Evolutionary conservation across 1,140 invertebrate genomes (phyloP).

Genomic region (Cotesia typhae): DNA sequence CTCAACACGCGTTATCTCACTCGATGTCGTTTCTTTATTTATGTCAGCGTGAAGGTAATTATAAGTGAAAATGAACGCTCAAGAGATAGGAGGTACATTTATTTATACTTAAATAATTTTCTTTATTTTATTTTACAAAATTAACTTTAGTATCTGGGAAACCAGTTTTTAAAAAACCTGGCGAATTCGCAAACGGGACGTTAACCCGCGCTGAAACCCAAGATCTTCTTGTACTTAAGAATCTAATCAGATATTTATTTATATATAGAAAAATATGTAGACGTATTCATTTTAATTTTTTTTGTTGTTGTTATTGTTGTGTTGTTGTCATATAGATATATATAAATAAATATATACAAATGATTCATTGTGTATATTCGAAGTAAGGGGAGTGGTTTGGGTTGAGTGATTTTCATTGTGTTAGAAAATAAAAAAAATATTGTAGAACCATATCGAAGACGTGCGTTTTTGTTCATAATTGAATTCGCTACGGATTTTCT

Average conservation of each 20-base stretch:
- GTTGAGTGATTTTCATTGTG: constrained; percentile 12
- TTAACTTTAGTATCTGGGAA: too few species aligned
- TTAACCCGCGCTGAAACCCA: too few species aligned
- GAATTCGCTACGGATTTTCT: constrained; percentile 57
- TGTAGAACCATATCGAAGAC: neutral
- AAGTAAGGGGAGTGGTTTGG: neutral
- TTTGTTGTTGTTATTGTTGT: too few species aligned
- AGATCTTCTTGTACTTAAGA: too few species aligned
- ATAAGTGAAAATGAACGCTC: constrained; percentile 42
- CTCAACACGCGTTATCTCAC: constrained; percentile 39
- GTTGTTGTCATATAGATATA: too few species aligned
- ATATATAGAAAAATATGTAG: too few species aligned
- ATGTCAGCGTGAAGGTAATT: constrained; percentile 43
- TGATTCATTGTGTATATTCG: neutral
- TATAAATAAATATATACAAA: neutral
- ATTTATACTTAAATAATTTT: constrained; percentile 8
- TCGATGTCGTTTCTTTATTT: constrained; percentile 38
- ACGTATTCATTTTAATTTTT: too few species aligned
- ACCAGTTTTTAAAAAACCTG: too few species aligned
- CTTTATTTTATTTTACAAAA: constrained; percentile 2
- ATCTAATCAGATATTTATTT: too few species aligned
- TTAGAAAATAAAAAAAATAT: too few species aligned
- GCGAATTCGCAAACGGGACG: too few species aligned
- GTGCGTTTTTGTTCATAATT: constrained; percentile 43
- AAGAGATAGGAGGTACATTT: constrained; percentile 38